Evolutionary conservation across 1,140 invertebrate species (phyloP).

Genomic region (Eumaeus atala): DNA sequence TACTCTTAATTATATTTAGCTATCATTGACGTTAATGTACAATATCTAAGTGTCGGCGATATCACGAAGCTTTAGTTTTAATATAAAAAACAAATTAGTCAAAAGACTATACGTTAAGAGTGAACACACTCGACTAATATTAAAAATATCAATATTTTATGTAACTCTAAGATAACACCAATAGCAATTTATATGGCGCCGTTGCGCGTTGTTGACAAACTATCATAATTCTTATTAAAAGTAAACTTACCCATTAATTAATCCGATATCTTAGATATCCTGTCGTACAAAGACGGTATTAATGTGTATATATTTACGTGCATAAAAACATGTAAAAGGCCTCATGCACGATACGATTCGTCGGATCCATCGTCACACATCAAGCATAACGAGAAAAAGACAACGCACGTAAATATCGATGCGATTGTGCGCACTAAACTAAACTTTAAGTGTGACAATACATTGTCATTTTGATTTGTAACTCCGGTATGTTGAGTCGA

Average conservation of each 20-base stretch:
- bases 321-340: too few species aligned
- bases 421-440: too few species aligned
- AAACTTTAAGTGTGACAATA: too few species aligned
- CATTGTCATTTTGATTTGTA: too few species aligned
- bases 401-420: too few species aligned
- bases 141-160: constrained; percentile 20
- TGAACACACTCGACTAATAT: constrained; percentile 23
- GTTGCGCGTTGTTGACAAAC: not conserved
- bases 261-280: not conserved
- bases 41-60: constrained; percentile 33
- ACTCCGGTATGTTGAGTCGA: too few species aligned
- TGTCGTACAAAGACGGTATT: not conserved
- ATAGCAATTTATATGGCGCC: constrained; percentile 27
- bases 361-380: too few species aligned
- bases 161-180: constrained; percentile 19
- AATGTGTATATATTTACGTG: too few species aligned
- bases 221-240: not conserved
- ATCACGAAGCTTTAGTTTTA: constrained; percentile 53
- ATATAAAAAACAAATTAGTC: constrained; percentile 54
- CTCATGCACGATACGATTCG: too few species aligned
- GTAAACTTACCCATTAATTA: not conserved
- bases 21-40: constrained; percentile 23
- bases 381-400: too few species aligned
- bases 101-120: constrained; percentile 38
- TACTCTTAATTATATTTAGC: constrained; percentile 18